Conservation (phyloP, 2,797 vertebrate genomes). For the Passerculus sandwichensis region DNA sequence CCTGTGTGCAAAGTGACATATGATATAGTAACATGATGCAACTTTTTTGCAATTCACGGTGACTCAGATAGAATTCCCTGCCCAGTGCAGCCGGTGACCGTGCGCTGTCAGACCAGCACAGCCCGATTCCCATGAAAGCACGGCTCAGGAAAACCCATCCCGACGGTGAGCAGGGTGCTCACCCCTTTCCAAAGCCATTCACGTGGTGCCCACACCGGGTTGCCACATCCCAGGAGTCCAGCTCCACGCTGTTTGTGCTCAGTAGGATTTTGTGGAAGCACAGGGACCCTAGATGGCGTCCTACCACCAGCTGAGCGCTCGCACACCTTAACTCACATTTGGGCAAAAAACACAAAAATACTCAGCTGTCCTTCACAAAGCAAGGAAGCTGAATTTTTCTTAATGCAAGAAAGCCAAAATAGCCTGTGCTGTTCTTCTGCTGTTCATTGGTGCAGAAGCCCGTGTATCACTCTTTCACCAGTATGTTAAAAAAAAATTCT, state of each 20-base stretch:
- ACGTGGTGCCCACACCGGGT: rapidly evolving
- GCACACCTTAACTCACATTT: rapidly evolving
- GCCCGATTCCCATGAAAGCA: not conserved
- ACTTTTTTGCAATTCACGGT: not conserved
- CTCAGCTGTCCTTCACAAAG: not conserved
- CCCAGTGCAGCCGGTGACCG: not conserved
- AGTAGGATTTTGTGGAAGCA: rapidly evolving
- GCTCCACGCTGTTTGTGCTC: rapidly evolving
- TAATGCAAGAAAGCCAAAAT: not conserved
- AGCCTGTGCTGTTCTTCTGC: not conserved
- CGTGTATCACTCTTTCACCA: not conserved
- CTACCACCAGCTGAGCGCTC: not conserved
- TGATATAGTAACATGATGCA: not conserved
- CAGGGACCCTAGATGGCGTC: not conserved
- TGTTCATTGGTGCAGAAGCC: not conserved
- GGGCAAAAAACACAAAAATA: not conserved
- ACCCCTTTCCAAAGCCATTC: not conserved
- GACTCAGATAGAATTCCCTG: not conserved
- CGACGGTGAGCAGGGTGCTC: rapidly evolving
- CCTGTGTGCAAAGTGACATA: not conserved
- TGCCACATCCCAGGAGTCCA: not conserved
- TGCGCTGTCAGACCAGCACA: not conserved
- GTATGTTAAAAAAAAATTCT: not conserved
- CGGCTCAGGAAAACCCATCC: not conserved
- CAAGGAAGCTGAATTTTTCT: not conserved